Conservation (phyloP, 2,888 invertebrate genomes). For the Crematogaster levior region DNA sequence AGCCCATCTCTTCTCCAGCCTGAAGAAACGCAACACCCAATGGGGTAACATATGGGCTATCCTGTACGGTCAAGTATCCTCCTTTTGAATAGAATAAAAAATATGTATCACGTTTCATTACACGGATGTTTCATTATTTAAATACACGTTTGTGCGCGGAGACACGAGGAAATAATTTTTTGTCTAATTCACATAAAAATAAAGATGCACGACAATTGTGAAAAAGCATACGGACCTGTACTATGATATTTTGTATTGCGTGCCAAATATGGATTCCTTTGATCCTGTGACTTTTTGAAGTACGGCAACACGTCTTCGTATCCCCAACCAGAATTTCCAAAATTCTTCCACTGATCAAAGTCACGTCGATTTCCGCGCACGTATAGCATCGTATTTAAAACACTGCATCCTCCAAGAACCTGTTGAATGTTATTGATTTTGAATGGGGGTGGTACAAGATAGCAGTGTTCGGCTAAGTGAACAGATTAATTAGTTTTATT, state of each 20-base stretch:
- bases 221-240: slow-evolving; percentile 87
- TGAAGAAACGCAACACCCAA: slow-evolving; percentile 94
- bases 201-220: not conserved
- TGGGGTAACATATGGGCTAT: slow-evolving; percentile 93
- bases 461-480: not conserved
- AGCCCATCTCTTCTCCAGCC: slow-evolving; percentile 97
- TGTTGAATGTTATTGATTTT: slow-evolving; percentile 56
- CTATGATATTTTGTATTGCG: slow-evolving; percentile 90
- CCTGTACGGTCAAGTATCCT: slow-evolving; percentile 92
- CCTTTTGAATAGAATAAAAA: slow-evolving; percentile 84
- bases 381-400: slow-evolving; percentile 96
- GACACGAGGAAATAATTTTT: too few species aligned
- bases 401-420: slow-evolving; percentile 94
- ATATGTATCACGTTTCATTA: not conserved
- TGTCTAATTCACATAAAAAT: too few species aligned
- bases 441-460: not conserved
- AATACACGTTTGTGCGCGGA: too few species aligned
- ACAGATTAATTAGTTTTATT: not conserved
- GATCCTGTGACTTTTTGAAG: slow-evolving; percentile 95
- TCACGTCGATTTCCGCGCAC: slow-evolving; percentile 95
- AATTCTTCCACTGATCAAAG: slow-evolving; percentile 94
- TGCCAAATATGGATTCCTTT: slow-evolving; percentile 95
- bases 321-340: slow-evolving; percentile 96
- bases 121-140: too few species aligned
- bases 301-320: slow-evolving; percentile 93